Evolutionary conservation across 2,113 vertebrate genomes (phyloP), one percentile per base, ranked within the genome.

Genomic region (Chelonoidis abingdonii): DNA sequence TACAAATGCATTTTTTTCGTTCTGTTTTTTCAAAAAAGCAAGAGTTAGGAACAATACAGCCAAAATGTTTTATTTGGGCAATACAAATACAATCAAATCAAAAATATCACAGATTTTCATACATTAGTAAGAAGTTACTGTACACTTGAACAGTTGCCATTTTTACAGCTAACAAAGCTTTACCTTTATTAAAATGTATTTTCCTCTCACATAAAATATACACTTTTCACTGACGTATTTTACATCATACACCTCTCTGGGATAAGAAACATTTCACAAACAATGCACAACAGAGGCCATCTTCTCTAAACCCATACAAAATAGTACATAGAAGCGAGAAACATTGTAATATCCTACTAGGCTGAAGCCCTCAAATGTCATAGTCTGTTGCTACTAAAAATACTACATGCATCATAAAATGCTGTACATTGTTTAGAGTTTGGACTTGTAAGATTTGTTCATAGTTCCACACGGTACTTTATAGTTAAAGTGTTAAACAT

Each of bases 111-210:
- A 97, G 89, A 96, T 97, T 96, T 98, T 97, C 97, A 93, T 97
- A 97, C 93, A 97, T 98, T 97, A 97, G 97, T 98, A 98, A 97
- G 97, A 98, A 98, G 97, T 97, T 97, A 97, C 97, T 98, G 97
- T 97, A 98, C 97, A 98, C 97, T 98, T 91, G 91, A 97, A 97
- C 94, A 96, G 95, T 96, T 97, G 95, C 87, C 92, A 96, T 97
- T 98, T 97, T 98, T 97, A 94, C 93, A 97, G 88, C 95, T 96
- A 96, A 98, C 95, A 97, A 96, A 98, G 89, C 92, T 97, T 98
- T 96, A 97, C 80, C 86, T 97, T 98, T 98, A 98, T 94, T 97
- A 98, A 98, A 98, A 98, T 97, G 93, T 95, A 96, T 96, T 98
- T 97, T 98, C 96, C 95, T 97, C 90, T 98, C 95, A 97, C 95